Base-by-base conservation (phyloP, 2,113 vertebrate species). In the Alosa alosa region DNA sequence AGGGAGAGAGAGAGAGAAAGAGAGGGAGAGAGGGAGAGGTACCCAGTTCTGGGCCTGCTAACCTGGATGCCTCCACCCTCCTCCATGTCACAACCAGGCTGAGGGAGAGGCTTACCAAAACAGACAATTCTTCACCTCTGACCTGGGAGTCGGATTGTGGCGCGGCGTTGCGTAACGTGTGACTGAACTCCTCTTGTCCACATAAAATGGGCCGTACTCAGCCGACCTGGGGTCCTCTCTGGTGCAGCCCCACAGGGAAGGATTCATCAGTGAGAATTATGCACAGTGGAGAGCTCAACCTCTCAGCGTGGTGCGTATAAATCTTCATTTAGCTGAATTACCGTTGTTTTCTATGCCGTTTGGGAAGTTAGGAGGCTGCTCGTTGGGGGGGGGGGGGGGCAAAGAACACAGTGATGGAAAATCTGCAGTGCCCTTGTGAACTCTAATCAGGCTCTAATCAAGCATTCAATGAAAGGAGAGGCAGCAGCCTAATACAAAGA, bases 221-320 rank as follows among this genome's bases (percentile, higher is more conserved):
- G 5, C n/a, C n/a, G 64, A 8, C 8, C 9, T 3, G 4, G 6
- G 20, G 55, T 85, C 83, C 45, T 55, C 83, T 83, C 25, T 85
- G 85, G 49, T 85, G 72, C 44, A 82, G 78, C 72, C 5, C 55
- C 85, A 68, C 49, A 20, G 45, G 72, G 81, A 87, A 64, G 83
- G 49, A 90, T 88, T 0, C 82, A 85, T 88, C 81, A 57, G 8
- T 7, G 22, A 75, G 60, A 87, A 86, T 83, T 86, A 87, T 60
- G 55, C 64, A 50, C 82, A 15, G 81, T 25, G 83, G 84, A 87
- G 81, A 84, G 49, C 83, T 87, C 64, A 83, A 85, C 31, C 47
- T 46, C 87, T 41, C 57, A 78, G 18, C 44, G 11, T 6, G 3
- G 55, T 36, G 4, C 17, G 41, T 75, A 85, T 87, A 90, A 87